These are phyloP conservation scores for Hydrotaea cyrtoneurina DNA, from an alignment of 2,888 invertebrate genomes.

Conservation along the genomic window DNA sequence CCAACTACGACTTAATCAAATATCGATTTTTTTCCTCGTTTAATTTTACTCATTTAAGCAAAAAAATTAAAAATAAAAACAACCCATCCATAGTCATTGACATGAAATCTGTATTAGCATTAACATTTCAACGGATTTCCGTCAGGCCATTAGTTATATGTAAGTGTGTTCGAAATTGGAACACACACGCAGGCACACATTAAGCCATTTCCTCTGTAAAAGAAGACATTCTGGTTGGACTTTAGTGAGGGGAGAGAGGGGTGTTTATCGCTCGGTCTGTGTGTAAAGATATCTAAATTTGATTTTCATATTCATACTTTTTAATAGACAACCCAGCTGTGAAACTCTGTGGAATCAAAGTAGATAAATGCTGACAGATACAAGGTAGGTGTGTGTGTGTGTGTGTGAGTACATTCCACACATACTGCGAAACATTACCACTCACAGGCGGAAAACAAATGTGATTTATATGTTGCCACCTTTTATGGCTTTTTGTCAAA, in stretches of 20 bases:
- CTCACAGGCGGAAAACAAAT: slow-evolving; percentile 13
- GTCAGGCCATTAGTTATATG: background rate
- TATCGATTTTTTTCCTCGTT: background rate
- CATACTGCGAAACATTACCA: slow-evolving; percentile 5
- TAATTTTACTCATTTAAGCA: no score
- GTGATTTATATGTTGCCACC: slow-evolving; percentile 58
- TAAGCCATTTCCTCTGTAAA: slow-evolving; percentile 19
- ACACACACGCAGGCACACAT: background rate
- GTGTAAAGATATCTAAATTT: slow-evolving; percentile 20
- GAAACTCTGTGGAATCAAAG: background rate
- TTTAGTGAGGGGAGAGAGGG: no score
- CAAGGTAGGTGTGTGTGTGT: no score
- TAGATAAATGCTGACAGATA: background rate
- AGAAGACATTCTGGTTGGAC: background rate
- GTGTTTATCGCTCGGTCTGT: background rate
- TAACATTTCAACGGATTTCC: slow-evolving; percentile 17
- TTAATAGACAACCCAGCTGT: background rate
- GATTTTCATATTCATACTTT: background rate
- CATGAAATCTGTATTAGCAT: background rate
- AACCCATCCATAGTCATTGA: no score
- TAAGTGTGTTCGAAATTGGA: no score
- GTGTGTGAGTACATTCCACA: no score
- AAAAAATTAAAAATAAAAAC: no score
- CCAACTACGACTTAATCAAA: background rate
- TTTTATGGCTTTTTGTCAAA: slow-evolving; percentile 63